phyloP scores from a whole-genome alignment of 2,888 invertebrate species.

The Harmothoe impar region DNA sequence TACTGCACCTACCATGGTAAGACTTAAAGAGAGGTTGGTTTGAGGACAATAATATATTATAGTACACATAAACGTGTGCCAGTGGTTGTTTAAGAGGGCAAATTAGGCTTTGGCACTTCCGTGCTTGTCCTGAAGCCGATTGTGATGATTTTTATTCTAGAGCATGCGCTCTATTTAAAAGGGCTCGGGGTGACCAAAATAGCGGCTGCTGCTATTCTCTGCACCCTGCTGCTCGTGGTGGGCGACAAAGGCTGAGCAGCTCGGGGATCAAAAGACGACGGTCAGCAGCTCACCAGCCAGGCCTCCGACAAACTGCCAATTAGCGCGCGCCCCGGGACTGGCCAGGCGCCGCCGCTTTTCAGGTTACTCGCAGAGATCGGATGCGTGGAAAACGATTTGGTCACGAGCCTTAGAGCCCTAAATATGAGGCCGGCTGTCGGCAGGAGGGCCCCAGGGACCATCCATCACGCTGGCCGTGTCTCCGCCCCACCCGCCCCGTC shows the following conservation, averaged over 20 bases:
- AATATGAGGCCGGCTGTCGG: conserved; percentile 37
- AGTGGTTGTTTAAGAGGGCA: no score
- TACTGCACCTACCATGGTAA: no score
- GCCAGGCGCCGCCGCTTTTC: conserved; percentile 26
- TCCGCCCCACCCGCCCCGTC: neutral
- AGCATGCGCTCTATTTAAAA: no score
- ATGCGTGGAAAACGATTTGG: conserved; percentile 41
- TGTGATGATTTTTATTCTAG: no score
- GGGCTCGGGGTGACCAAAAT: neutral
- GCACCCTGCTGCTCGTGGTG: neutral
- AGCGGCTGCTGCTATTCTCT: neutral
- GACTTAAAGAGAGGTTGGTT: no score
- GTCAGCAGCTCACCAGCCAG: neutral
- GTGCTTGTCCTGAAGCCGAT: no score
- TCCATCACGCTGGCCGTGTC: conserved; percentile 11
- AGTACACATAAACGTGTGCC: no score
- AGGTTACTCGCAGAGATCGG: conserved; percentile 1
- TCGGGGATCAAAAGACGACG: conserved; percentile 21
- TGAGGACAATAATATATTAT: no score
- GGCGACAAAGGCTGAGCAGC: conserved; percentile 15
- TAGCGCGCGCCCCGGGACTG: conserved; percentile 1
- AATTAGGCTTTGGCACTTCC: no score
- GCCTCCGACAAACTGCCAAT: conserved; percentile 35
- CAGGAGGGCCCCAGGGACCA: neutral
- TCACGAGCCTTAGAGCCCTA: conserved; percentile 25